Evolutionary conservation across 2,113 vertebrate species (phyloP), one percentile per base, ranked within the genome.

Genomic region (Indicator maculatus): DNA sequence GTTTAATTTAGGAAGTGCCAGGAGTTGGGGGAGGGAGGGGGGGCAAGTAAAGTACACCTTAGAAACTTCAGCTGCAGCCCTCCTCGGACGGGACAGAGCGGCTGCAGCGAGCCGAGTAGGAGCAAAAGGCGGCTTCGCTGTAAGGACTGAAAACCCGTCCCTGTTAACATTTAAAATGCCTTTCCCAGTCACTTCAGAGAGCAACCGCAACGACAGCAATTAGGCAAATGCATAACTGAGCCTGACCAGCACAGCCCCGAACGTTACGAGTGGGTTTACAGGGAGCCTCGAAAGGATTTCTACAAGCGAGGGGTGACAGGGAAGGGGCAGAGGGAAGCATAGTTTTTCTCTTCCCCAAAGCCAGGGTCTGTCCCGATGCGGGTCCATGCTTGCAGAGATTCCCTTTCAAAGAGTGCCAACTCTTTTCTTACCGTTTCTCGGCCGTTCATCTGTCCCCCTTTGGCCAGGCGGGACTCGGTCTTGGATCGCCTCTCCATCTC

Each of bases 401-500:
- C 66, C 65, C 83, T 85, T 31, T 77, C 86, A 69, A 78, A 73
- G 47, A 76, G 41, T 11, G 41, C 53, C 66, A 64, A 39, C 72
- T 82, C 47, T 69, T 39, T 83, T 96, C 98, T 99, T 99, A 99
- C 99, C 98, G 99, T 98, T 93, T 99, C 99, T 96, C 99, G 98
- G 75, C 99, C 99, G 98, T 99, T 99, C 97, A 99, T 98, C 97
- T 99, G 99, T 88, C 99, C 98, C 93, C 98, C 98, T 97, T 99
- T 99, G 93, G 98, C 98, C 96, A 99, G 97, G 78, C 99, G 99
- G 94, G 99, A 99, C 97, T 99, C 99, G 20, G 95, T 98, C 97
- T 99, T 99, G 96, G 99, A 99, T 97, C 99, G 96, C 94, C 99
- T 98, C 98, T 99, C 99, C 99, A 99, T 99, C 98, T 99, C 99